A percentile compares a stretch with the other conserved stretches of the same genome.
Evolutionary conservation across 1,140 invertebrate genomes (phyloP).

Genomic region (Coptotermes formosanus): DNA sequence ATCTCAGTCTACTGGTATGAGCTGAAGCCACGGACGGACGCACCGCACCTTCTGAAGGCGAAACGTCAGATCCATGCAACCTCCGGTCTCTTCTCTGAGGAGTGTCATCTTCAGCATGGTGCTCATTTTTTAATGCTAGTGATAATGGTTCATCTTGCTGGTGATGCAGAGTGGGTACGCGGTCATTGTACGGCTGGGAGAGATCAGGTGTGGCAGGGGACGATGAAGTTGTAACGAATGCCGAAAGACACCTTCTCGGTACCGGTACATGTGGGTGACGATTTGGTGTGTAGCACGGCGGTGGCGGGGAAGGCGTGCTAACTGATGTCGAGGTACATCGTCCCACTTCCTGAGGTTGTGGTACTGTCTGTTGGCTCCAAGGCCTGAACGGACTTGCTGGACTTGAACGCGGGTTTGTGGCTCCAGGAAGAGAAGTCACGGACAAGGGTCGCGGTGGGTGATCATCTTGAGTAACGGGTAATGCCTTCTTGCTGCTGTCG

Average conservation of each 20-base stretch:
- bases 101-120: neutral
- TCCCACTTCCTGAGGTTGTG: neutral
- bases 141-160: slow-evolving; percentile 51
- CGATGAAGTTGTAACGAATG: slow-evolving; percentile 35
- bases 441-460: slow-evolving; percentile 42
- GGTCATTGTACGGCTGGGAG: slow-evolving; percentile 35
- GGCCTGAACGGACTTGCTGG: slow-evolving; percentile 53
- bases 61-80: neutral
- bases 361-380: slow-evolving; percentile 47
- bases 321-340: neutral
- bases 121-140: slow-evolving; percentile 44
- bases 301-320: slow-evolving; percentile 39
- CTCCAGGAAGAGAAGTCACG: slow-evolving; percentile 42
- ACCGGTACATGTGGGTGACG: slow-evolving; percentile 39
- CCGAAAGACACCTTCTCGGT: slow-evolving; percentile 35
- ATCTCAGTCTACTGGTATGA: no score
- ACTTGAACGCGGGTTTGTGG: slow-evolving; percentile 33
- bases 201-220: slow-evolving; percentile 22
- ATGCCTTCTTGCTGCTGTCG: slow-evolving; percentile 39
- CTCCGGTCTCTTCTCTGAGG: neutral
- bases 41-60: neutral
- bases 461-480: neutral
- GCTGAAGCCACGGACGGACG: neutral
- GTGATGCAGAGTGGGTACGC: slow-evolving; percentile 39
- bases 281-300: slow-evolving; percentile 35